These are phyloP conservation scores for Holothuria glaberrima DNA, from an alignment of 35 echinoderm and acorn worm species.

Conservation along the genomic window DNA sequence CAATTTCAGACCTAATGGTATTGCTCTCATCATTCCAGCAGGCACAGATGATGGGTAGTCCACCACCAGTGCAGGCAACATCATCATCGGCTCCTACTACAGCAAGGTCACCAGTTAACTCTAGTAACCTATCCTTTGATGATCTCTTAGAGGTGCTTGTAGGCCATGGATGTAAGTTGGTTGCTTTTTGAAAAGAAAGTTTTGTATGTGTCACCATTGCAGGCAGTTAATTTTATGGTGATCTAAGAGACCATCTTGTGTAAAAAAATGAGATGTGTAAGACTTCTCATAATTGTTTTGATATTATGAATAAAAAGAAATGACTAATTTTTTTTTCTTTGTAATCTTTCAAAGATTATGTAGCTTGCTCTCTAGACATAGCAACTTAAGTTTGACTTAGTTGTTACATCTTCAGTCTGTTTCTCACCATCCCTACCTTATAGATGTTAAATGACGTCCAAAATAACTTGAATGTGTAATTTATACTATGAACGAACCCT, in stretches of 20 bases:
- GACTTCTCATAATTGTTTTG: too few relatives aligned
- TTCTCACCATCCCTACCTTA: too few relatives aligned
- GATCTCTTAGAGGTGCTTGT: slow-evolving; percentile 94
- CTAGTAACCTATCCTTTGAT: slow-evolving; percentile 75
- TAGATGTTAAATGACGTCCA: not conserved
- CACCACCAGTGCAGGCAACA: slow-evolving; percentile 9
- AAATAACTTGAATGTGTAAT: not conserved
- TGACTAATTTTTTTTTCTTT: too few relatives aligned
- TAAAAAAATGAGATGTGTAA: too few relatives aligned
- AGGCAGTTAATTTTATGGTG: not conserved
- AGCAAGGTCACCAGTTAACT: slow-evolving; percentile 56
- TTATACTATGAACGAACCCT: not conserved
- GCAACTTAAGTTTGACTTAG: too few relatives aligned
- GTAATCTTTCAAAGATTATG: too few relatives aligned
- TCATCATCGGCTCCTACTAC: slow-evolving; percentile 11
- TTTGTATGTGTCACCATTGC: not conserved
- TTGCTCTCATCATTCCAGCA: not conserved
- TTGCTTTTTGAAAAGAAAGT: not conserved
- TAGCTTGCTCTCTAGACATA: too few relatives aligned
- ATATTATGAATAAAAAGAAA: not conserved
- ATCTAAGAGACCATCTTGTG: not conserved
- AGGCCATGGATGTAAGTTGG: slow-evolving; percentile 96
- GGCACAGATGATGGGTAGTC: slow-evolving; percentile 12
- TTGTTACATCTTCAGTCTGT: too few relatives aligned
- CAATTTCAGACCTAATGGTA: too few relatives aligned